Evolutionary conservation across 2,113 vertebrate genomes (phyloP).

Genomic region (Ia io): DNA sequence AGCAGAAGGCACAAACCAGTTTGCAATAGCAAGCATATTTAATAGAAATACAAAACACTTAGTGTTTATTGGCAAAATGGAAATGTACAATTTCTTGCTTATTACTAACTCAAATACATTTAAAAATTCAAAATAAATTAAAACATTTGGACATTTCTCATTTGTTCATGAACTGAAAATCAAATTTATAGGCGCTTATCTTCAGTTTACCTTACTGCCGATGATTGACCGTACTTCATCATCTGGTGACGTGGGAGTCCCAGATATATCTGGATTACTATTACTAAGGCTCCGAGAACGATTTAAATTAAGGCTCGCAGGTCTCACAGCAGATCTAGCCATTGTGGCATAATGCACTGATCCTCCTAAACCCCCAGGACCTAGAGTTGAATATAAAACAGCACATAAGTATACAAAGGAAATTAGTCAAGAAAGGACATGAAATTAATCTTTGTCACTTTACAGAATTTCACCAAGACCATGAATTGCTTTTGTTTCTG

Average conservation of each 20-base stretch:
- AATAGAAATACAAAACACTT: background rate
- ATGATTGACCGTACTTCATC: conserved; percentile 98
- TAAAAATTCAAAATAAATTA: conserved; percentile 38
- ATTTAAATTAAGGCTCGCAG: conserved; percentile 96
- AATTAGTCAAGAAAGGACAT: background rate
- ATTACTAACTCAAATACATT: background rate
- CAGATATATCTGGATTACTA: conserved; percentile 98
- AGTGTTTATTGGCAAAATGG: background rate
- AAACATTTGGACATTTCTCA: background rate
- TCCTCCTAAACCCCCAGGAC: conserved; percentile 94
- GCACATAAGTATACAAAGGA: background rate
- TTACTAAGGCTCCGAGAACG: conserved; percentile 98
- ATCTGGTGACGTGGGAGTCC: conserved; percentile 96
- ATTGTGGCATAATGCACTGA: conserved; percentile 98
- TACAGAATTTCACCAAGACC: background rate
- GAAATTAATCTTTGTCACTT: background rate
- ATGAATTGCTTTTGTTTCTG: conserved; percentile 32
- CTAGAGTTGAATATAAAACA: conserved; percentile 74
- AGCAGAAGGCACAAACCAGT: background rate
- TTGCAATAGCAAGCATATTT: conserved; percentile 3
- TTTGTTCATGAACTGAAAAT: background rate
- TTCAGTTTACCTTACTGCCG: conserved; percentile 91
- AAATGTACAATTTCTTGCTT: background rate
- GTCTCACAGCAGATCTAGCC: conserved; percentile 95
- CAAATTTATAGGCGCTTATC: background rate